Conservation (phyloP, 2,888 invertebrate species). For the Acleris literana region DNA sequence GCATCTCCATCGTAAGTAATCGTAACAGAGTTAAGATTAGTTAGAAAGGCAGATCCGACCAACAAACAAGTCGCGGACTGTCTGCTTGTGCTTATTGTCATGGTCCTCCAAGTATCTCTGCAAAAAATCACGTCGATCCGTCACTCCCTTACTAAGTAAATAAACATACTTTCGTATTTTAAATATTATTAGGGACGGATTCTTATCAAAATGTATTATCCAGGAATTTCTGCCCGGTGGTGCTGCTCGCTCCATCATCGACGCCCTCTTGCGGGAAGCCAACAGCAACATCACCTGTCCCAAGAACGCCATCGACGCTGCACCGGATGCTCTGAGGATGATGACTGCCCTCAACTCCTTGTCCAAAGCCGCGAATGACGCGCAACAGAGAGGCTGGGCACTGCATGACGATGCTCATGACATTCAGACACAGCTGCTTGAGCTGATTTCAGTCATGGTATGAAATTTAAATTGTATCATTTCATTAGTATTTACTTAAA, state of each 20-base stretch:
- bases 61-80: no score
- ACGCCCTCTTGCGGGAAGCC: conserved; percentile 74
- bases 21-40: no score
- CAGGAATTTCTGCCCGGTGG: conserved; percentile 78
- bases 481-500: no score
- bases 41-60: no score
- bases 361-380: conserved; percentile 95
- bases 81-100: no score
- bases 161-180: no score
- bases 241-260: conserved; percentile 76
- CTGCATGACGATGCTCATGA: conserved; percentile 96
- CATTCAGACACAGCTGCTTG: conserved; percentile 92
- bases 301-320: conserved; percentile 89
- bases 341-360: conserved; percentile 92
- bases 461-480: conserved; percentile 41
- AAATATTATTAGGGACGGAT: no score
- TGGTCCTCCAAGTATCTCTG: no score
- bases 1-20: no score
- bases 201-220: not conserved
- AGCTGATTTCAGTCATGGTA: conserved; percentile 92
- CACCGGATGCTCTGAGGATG: conserved; percentile 92
- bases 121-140: no score
- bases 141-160: no score
- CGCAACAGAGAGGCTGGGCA: conserved; percentile 98
- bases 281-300: conserved; percentile 77